Base-by-base conservation (phyloP, 2,113 vertebrate species). In the Colius striatus region DNA sequence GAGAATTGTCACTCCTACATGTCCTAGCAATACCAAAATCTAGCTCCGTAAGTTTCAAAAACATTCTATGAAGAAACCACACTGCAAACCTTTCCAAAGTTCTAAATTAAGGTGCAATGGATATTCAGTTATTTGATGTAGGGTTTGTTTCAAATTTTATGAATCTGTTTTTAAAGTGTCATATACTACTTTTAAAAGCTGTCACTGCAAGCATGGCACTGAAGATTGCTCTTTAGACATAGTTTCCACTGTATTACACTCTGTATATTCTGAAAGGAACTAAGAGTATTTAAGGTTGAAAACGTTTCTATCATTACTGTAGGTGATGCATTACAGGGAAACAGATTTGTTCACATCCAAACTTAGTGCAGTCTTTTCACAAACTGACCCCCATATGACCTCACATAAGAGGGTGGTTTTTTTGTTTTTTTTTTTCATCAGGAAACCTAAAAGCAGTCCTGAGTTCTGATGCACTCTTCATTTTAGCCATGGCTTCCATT, bases 301-400 rank as follows among this genome's bases (percentile, higher is more conserved):
- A 86, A 74, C 89, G 21, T 85, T 88, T 83, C 61, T 80, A 26
- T 81, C 60, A 41, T 91, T 93, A 91, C 70, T 51, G 80, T 43
- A 77, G 53, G 55, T 95, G 78, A 94, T 96, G 79, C 86, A 94
- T 96, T 96, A 97, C 89, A 91, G 27, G 75, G 76, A 94, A 97
- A 70, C 26, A 58, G 76, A 91, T 89, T 92, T 79, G 32, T 92
- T 94, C 95, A 62, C 86, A 92, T 95, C 80, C 91, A 73, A 66
- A 58, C 83, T 95, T 91, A 96, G 96, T 96, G 92, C 70, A 96
- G 90, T 22, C 38, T 95, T 97, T 93, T 74, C 65, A 16, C 67
- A 15, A 48, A 29, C 5, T 88, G 75, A 62, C 76, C 90, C 61
- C 90, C 50, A 22, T 48, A 84, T 91, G 90, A 97, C 89, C 83